Evolutionary conservation across 2,113 vertebrate genomes (phyloP).

Genomic region (Pithys albifrons): DNA sequence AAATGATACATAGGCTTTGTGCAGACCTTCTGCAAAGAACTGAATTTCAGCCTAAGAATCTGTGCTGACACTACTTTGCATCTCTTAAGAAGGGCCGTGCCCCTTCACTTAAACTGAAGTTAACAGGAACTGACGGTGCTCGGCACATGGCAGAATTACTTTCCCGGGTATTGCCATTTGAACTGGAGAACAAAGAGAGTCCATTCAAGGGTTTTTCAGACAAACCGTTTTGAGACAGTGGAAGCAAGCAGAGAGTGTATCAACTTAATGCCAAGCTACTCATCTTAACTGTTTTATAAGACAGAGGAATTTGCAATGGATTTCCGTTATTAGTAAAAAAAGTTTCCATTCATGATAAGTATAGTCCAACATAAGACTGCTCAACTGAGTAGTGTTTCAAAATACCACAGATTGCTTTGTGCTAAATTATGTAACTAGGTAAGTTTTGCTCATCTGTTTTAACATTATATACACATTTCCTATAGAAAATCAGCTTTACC

Average conservation of each 20-base stretch:
- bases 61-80: not conserved
- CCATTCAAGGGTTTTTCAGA: not conserved
- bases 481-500: not conserved
- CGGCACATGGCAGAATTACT: not conserved
- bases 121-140: not conserved
- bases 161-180: not conserved
- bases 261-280: accelerated
- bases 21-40: not conserved
- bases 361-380: not conserved
- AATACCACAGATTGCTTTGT: not conserved
- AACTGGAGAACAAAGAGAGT: not conserved
- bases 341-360: not conserved
- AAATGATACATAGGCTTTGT: constrained; percentile 23
- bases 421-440: not conserved
- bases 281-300: not conserved
- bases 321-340: not conserved
- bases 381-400: not conserved
- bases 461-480: not conserved
- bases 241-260: not conserved
- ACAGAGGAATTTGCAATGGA: not conserved
- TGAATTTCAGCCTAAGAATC: constrained; percentile 12
- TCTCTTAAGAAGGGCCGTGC: not conserved
- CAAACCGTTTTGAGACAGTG: not conserved
- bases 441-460: not conserved
- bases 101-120: not conserved